Percentiles rank a stretch among this genome's conserved stretches.
phyloP scores from a whole-genome alignment of 30 jellyfish, hydroid and myxozoan species.

The Hydractinia echinata region DNA sequence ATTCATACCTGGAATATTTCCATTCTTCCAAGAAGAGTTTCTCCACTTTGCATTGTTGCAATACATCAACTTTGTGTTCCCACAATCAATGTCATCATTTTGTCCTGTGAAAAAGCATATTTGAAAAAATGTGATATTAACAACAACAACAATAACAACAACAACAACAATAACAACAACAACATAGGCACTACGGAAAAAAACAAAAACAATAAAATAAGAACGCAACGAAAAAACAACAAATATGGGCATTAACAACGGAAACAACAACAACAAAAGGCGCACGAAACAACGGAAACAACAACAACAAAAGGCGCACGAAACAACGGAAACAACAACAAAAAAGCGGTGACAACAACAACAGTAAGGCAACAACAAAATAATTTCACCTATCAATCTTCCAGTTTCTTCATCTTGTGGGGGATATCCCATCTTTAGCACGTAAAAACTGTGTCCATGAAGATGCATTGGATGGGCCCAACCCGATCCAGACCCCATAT shows the following conservation, averaged over 20 bases:
- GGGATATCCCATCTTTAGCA: conserved; percentile 77
- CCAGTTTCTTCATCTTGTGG: conserved; percentile 60
- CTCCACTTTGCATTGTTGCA: conserved; percentile 84
- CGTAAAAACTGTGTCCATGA: conserved; percentile 89
- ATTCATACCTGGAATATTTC: conserved; percentile 79
- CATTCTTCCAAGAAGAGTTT: conserved; percentile 55
- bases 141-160: background rate
- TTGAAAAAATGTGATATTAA: background rate
- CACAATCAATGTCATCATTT: conserved; percentile 79
- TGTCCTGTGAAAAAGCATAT: conserved; percentile 28
- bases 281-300: background rate
- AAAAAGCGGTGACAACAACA: background rate
- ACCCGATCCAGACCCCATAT: conserved; percentile 65
- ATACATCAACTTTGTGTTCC: conserved; percentile 56
- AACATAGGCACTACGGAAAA: background rate
- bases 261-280: background rate
- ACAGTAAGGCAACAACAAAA: background rate
- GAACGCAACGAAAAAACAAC: background rate
- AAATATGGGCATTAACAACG: background rate
- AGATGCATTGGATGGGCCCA: conserved; percentile 94
- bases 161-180: background rate
- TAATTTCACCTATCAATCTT: conserved; percentile 20
- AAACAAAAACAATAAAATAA: background rate
- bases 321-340: background rate
- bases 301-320: background rate